Base-by-base conservation (phyloP, 2,888 invertebrate species). In the Apomyelois bistriatella region DNA sequence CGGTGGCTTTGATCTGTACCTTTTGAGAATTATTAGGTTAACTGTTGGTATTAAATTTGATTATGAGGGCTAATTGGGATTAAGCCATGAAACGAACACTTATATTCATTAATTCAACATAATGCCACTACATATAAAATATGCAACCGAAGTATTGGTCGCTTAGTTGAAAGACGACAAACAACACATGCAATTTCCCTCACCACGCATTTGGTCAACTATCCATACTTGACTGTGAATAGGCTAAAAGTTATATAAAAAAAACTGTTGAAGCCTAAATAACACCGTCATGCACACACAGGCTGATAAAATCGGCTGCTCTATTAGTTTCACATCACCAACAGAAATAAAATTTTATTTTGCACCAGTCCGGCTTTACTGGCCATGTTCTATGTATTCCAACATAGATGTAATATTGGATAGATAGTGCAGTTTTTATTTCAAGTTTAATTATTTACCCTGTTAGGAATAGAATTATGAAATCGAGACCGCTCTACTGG, bases 271-370 rank as follows among this genome's bases (percentile, higher is more conserved):
- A 12, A 13, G 30, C 1, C 12, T 43, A 30, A 43, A 30, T 43
- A 13, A 43, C 30, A 7, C 30, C 3, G 43, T 43, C 30, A 43
- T 30, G 13, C 13, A 43, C 13, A 43, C 28, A 30, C 30, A 13
- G 12, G 12, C 28, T 30, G 13, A 22, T 22, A 43, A 42, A 43
- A 43, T 43, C 13, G 30, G 30, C 8, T 8, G 30, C 43, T 43
- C 43, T 13, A 43, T 43, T 43, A 43, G 43, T 43, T 30, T 43
- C 43, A 43, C 43, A 30, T 43, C 43, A 43, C 43, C 30, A 8
- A 28, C 42, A 43, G 43, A 43, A 43, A 43, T 43, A 43, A 43
- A 43, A 43, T 43, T 43, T 43, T 43, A 43, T 43, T 43, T 43
- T 30, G 30, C 30, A 43, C 43, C 43, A 7, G 43, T 3, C 12